Percentiles rank a stretch among this genome's conserved stretches.
Evolutionary conservation across 2,888 invertebrate genomes (phyloP).

Genomic region (Autographa pulchrina): DNA sequence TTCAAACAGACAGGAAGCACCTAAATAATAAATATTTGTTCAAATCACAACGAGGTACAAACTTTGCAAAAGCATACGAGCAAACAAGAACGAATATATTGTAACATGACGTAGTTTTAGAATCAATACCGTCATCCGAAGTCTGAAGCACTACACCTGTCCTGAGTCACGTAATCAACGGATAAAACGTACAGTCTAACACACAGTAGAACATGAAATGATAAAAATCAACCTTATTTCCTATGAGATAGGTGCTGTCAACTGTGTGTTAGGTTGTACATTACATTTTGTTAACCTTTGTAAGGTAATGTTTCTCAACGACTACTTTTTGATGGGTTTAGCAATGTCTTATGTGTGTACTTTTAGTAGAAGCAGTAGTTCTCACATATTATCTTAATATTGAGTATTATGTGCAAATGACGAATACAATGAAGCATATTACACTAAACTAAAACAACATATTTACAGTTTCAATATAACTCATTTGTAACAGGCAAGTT

Average conservation of each 20-base stretch:
- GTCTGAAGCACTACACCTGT: constrained; percentile 57
- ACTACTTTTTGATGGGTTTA: not conserved
- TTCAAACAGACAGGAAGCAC: no score
- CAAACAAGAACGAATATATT: constrained; percentile 37
- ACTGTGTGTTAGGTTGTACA: no score
- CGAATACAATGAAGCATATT: no score
- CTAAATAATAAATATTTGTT: not conserved
- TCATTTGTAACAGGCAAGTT: constrained; percentile 14
- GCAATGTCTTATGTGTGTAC: no score
- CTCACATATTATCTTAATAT: no score
- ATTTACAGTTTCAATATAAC: not conserved
- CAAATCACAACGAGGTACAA: not conserved
- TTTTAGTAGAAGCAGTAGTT: no score
- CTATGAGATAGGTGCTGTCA: not conserved
- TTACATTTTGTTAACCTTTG: not conserved
- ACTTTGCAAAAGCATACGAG: constrained; percentile 27
- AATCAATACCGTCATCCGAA: constrained; percentile 53
- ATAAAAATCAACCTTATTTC: not conserved
- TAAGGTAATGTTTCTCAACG: not conserved
- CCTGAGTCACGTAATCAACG: constrained; percentile 75
- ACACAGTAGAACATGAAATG: constrained; percentile 15
- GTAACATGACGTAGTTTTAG: constrained; percentile 36
- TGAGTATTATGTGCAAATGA: no score
- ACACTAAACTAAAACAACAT: no score
- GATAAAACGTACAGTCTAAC: constrained; percentile 16